Conservation (phyloP, 2,113 vertebrate species). For the Hypomesus transpacificus region DNA sequence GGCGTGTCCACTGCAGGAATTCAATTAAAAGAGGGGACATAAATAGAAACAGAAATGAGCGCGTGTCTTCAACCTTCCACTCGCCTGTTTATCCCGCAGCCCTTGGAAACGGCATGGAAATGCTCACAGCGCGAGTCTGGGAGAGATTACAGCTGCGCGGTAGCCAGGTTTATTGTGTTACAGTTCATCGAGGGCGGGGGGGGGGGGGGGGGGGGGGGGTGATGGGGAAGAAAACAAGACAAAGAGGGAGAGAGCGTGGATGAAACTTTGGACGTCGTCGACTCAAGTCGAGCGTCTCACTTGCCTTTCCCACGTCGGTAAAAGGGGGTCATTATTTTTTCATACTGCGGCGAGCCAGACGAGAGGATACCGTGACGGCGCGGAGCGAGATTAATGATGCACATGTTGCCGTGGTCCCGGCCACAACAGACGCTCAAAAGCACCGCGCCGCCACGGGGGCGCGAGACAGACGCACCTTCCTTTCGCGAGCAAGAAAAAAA, state of each 20-base stretch:
- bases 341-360: slow-evolving; percentile 27
- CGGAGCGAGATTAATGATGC: slow-evolving; percentile 44
- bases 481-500: neutral
- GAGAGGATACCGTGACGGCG: slow-evolving; percentile 34
- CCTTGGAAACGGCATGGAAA: slow-evolving; percentile 28
- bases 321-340: slow-evolving; percentile 41
- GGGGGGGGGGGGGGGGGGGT: no score
- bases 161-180: no score
- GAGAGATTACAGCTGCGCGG: neutral
- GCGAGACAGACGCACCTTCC: no score
- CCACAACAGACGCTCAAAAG: neutral
- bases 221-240: no score
- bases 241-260: neutral
- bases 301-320: neutral
- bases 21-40: slow-evolving; percentile 64
- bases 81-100: slow-evolving; percentile 20
- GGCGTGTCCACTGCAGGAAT: slow-evolving; percentile 49
- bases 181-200: neutral
- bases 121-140: slow-evolving; percentile 6
- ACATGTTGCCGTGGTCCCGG: neutral
- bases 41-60: slow-evolving; percentile 58
- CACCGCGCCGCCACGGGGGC: neutral
- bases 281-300: slow-evolving; percentile 10
- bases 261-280: neutral
- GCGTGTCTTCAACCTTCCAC: slow-evolving; percentile 23